phyloP scores from a whole-genome alignment of 1,140 invertebrate genomes.

The Apis laboriosa region DNA sequence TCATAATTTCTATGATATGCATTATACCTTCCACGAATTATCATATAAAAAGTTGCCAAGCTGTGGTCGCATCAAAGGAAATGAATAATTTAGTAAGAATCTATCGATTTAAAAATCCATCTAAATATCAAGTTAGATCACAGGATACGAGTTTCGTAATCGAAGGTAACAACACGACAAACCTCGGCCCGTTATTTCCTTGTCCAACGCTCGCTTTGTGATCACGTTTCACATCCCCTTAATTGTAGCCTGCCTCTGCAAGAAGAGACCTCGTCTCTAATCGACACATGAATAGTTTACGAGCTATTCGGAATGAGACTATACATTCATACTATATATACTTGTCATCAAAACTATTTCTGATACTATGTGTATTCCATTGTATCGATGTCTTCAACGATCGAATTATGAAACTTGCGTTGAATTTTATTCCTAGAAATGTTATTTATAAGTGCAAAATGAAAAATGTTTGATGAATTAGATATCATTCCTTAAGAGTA shows the following conservation, averaged over 20 bases:
- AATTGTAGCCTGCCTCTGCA: not conserved
- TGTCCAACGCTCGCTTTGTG: not conserved
- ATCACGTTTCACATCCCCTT: slow-evolving; percentile 2
- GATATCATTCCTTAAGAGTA: no score
- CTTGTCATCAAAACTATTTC: slow-evolving; percentile 14
- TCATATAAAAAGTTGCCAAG: no score
- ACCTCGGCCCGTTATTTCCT: not conserved
- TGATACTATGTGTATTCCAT: no score
- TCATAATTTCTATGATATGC: no score
- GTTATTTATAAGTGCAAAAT: no score
- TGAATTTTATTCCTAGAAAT: no score
- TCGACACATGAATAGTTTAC: slow-evolving; percentile 30
- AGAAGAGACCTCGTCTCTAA: slow-evolving; percentile 5
- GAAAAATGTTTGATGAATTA: no score
- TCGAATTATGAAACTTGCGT: no score
- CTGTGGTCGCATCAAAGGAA: no score
- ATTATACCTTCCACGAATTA: no score
- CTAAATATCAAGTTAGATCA: not conserved
- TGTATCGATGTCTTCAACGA: no score
- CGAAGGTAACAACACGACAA: not conserved
- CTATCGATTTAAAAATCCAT: not conserved
- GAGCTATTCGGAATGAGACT: not conserved
- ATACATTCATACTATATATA: not conserved
- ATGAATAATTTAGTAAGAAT: not conserved
- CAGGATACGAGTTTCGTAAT: not conserved